phyloP scores from a whole-genome alignment of 2,797 vertebrate genomes.

The Gouania willdenowi region DNA sequence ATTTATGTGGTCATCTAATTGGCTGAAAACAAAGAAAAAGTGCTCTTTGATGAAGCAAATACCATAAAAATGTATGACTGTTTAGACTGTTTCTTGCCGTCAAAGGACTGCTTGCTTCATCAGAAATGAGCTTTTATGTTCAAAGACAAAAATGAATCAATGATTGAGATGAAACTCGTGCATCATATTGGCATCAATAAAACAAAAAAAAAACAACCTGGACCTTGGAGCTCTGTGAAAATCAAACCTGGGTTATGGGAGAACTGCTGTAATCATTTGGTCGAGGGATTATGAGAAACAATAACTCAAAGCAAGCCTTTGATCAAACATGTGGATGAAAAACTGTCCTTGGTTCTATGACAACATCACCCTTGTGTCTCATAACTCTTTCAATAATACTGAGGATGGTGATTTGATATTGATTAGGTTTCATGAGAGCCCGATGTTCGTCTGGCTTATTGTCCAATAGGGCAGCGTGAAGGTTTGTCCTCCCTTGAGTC shows the following conservation, averaged over 20 bases:
- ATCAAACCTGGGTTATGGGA: conserved; percentile 22
- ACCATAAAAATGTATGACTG: too few relatives aligned
- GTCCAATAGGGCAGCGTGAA: conserved; percentile 47
- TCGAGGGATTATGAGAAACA: conserved; percentile 67
- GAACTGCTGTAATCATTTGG: conserved; percentile 50
- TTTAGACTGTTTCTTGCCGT: too few relatives aligned
- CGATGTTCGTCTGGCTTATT: conserved; percentile 64
- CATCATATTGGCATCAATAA: background rate
- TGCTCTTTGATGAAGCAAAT: too few relatives aligned
- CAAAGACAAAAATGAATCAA: too few relatives aligned
- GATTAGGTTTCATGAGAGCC: conserved; percentile 73
- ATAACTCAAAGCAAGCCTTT: conserved; percentile 62
- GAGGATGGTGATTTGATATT: conserved; percentile 74
- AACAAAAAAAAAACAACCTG: background rate
- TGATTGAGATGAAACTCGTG: too few relatives aligned
- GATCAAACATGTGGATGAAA: conserved; percentile 47
- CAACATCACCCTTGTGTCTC: conserved; percentile 65
- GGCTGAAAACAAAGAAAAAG: too few relatives aligned
- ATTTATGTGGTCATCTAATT: too few relatives aligned
- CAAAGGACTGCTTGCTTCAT: too few relatives aligned
- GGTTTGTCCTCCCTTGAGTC: conserved; percentile 56
- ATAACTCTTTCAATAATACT: conserved; percentile 70
- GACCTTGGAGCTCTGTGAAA: conserved; percentile 22
- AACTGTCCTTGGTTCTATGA: conserved; percentile 56
- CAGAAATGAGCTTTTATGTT: background rate